Base-by-base conservation (phyloP, 2,888 invertebrate species). In the Amphipoea oculea region DNA sequence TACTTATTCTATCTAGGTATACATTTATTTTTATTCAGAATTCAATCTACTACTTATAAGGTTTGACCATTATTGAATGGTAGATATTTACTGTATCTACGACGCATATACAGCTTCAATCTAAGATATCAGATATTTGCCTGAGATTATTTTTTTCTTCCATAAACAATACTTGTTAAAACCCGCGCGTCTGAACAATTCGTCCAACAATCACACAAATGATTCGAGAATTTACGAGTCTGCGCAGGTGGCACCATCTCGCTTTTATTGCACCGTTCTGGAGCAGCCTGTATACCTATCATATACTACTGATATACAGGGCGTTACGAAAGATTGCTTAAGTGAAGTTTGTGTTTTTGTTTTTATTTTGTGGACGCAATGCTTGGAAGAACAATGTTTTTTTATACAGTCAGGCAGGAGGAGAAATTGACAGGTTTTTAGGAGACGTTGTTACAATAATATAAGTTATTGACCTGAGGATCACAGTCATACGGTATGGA, bases 151-250 rank as follows among this genome's bases (percentile, higher is more conserved):
- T 40, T n/a, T 17, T n/a, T 20, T 54, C 72, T 54, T 54, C 6
- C 42, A 9, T 23, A 17, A 29, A 23, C 5, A 20, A 51, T 45
- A n/a, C 20, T 71, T 29, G 51, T 45, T 20, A 2, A 54, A 48
- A 73, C 23, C 48, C 36, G 72, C 70, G 48, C 88, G 90, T 91
- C 79, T 89, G 79, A 7, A 20, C 40, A 23, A 40, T 75, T 45
- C 51, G 66, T 73, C 81, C 81, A 81, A 88, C 92, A 92, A 92
- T 92, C 91, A 87, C 87, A 90, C 89, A 91, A 92, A 92, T 92
- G 92, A 92, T 91, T 91, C 86, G 83, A 87, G 90, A 90, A 90
- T 92, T 92, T 92, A 92, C 91, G 90, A 88, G 89, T 69, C 40
- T 69, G 85, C 84, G 86, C 87, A 88, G 89, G 89, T 92, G 91